These are phyloP conservation scores for Pygoscelis adeliae DNA, from an alignment of 2,113 vertebrate species.

Conservation along the genomic window DNA sequence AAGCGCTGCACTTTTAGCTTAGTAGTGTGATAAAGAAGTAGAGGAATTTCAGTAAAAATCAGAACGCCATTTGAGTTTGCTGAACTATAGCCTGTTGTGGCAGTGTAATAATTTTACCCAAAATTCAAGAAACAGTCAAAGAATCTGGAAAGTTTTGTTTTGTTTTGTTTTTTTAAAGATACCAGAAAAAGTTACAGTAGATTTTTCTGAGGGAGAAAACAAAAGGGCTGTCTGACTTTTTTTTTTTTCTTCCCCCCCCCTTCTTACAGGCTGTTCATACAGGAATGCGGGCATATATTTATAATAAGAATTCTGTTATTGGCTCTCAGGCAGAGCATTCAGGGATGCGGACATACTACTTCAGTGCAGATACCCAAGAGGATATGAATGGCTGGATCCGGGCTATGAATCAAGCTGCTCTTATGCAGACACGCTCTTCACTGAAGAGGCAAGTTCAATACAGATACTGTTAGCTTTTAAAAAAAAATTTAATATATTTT, in stretches of 20 bases:
- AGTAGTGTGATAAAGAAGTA: neutral
- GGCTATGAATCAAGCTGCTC: slow-evolving; percentile 96
- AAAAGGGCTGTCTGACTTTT: neutral
- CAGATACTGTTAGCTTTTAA: neutral
- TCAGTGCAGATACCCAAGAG: slow-evolving; percentile 96
- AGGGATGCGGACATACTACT: slow-evolving; percentile 97
- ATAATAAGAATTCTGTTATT: slow-evolving; percentile 88
- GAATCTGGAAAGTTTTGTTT: neutral
- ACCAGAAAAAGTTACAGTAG: neutral
- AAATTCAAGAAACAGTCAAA: neutral
- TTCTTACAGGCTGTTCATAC: slow-evolving; percentile 88
- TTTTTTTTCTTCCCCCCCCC: neutral
- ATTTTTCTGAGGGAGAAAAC: fast-evolving
- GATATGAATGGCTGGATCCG: slow-evolving; percentile 96
- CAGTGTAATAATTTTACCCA: neutral
- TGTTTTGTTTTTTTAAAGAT: neutral
- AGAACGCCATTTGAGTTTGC: neutral
- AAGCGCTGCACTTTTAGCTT: neutral
- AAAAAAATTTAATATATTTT: no score
- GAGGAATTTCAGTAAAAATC: neutral
- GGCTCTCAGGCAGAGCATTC: slow-evolving; percentile 93
- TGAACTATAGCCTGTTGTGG: neutral
- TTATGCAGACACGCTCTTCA: slow-evolving; percentile 88
- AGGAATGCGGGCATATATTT: slow-evolving; percentile 96
- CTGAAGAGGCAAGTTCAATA: slow-evolving; percentile 85